Evolutionary conservation across 2,888 invertebrate genomes (phyloP).

Genomic region (Thysanoteuthis rhombus): DNA sequence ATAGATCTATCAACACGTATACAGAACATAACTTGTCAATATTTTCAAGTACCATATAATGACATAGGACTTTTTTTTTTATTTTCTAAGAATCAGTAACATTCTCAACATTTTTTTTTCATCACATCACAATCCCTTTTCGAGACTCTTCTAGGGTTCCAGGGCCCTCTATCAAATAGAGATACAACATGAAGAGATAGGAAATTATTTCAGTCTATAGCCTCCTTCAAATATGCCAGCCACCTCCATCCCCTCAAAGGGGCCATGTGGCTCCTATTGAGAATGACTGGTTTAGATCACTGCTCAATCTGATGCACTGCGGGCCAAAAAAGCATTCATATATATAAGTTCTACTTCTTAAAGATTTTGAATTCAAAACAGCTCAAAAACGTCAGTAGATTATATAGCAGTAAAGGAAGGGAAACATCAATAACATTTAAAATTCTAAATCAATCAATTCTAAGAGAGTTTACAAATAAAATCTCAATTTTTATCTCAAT

Average conservation of each 20-base stretch:
- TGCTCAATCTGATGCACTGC: background rate
- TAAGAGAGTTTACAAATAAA: background rate
- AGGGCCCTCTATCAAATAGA: too few species aligned
- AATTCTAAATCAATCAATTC: background rate
- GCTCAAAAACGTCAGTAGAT: background rate
- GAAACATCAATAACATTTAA: background rate
- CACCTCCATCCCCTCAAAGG: too few species aligned
- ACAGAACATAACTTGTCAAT: background rate
- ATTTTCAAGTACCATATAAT: background rate
- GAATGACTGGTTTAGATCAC: background rate
- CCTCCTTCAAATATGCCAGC: too few species aligned
- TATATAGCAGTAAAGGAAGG: background rate
- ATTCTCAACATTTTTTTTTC: too few species aligned
- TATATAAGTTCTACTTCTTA: background rate
- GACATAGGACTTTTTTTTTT: too few species aligned
- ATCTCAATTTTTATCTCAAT: background rate
- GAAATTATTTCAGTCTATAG: too few species aligned
- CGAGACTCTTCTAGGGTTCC: too few species aligned
- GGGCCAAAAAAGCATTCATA: background rate
- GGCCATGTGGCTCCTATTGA: too few species aligned
- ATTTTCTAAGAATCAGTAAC: background rate
- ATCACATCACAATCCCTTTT: too few species aligned
- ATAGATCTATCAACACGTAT: too few species aligned
- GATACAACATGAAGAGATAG: too few species aligned
- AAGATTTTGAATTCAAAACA: background rate